phyloP scores from a whole-genome alignment of 2,888 invertebrate species.

The Physocephala rufipes region DNA sequence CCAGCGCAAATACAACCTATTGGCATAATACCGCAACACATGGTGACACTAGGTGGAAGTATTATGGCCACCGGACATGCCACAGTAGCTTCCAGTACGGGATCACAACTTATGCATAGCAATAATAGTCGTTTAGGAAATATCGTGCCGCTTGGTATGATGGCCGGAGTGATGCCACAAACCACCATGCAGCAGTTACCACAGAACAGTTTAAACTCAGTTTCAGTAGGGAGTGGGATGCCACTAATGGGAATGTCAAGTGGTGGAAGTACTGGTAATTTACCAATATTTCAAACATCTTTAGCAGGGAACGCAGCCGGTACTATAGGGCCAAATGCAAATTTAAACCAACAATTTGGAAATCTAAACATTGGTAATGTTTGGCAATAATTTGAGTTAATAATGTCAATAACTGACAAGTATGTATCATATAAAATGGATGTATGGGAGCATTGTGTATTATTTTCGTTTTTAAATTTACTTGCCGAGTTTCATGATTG shows the following conservation, averaged over 20 bases:
- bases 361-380: constrained; percentile 66
- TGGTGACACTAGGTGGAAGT: constrained; percentile 42
- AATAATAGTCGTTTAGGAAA: constrained; percentile 57
- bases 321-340: constrained; percentile 54
- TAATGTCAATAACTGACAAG: constrained; percentile 19
- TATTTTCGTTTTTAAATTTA: neutral
- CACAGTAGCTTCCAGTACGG: constrained; percentile 25
- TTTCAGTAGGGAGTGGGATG: neutral
- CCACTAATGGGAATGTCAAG: neutral
- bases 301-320: constrained; percentile 41
- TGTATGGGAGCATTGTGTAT: constrained; percentile 16
- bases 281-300: constrained; percentile 40
- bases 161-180: constrained; percentile 42
- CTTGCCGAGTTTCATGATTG: constrained; percentile 19
- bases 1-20: constrained; percentile 34
- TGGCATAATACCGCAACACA: constrained; percentile 32
- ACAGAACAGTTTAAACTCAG: constrained; percentile 16
- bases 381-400: constrained; percentile 61
- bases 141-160: constrained; percentile 41
- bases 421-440: neutral
- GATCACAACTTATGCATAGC: constrained; percentile 57
- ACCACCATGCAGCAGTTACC: constrained; percentile 46
- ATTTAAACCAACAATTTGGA: constrained; percentile 65
- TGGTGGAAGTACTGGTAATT: constrained; percentile 24
- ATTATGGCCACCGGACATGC: constrained; percentile 52